phyloP scores from a whole-genome alignment of 2,797 vertebrate genomes.

The Apogon talboti region DNA sequence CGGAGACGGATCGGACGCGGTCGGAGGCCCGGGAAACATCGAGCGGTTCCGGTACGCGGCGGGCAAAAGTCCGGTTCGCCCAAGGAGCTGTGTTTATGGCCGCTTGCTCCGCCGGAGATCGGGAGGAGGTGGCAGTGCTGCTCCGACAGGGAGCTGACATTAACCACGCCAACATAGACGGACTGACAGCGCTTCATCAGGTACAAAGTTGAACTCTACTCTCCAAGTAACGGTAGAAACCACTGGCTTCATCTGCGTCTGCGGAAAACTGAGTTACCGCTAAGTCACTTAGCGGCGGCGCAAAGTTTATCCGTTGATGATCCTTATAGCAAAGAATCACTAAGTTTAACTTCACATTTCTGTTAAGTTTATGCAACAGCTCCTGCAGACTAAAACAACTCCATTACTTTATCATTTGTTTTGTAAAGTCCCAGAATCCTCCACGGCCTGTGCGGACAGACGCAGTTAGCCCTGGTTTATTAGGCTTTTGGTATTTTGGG shows the following conservation, averaged over 20 bases:
- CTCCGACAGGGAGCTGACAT: constrained; percentile 88
- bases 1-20: constrained; percentile 84
- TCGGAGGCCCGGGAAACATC: constrained; percentile 61
- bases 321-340: constrained; percentile 12
- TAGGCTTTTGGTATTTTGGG: constrained; percentile 12
- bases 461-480: neutral
- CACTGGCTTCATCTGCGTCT: neutral
- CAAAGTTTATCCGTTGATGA: constrained; percentile 11
- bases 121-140: constrained; percentile 86
- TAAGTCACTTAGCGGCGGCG: neutral
- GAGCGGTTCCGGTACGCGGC: constrained; percentile 66
- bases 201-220: constrained; percentile 58
- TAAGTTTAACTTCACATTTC: neutral
- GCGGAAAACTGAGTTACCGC: constrained; percentile 6
- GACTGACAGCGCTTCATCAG: constrained; percentile 89
- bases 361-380: neutral
- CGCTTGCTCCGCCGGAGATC: constrained; percentile 89
- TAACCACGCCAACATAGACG: constrained; percentile 89
- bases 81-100: constrained; percentile 91
- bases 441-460: constrained; percentile 22
- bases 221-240: neutral
- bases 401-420: constrained; percentile 12
- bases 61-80: constrained; percentile 85
- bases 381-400: neutral
- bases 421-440: neutral